A percentile compares a stretch with the other conserved stretches of the same genome.
Conservation (phyloP, 1,140 invertebrate species). For the Andrena cerasifolii region DNA sequence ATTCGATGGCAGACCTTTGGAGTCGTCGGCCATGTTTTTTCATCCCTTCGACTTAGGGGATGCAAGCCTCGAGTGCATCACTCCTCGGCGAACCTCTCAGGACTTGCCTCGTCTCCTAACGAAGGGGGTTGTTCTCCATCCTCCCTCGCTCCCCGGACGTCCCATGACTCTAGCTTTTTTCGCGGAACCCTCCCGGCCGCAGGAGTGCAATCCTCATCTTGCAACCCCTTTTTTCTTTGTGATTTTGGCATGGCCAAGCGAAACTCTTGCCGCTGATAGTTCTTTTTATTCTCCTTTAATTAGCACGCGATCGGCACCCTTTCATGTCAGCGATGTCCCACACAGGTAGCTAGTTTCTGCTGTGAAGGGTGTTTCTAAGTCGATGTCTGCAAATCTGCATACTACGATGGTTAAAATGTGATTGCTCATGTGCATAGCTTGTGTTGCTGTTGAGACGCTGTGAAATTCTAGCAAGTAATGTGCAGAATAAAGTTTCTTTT, state of each 20-base stretch:
- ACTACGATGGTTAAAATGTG: not conserved
- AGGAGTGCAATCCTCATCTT: conserved; percentile 45
- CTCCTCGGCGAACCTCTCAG: conserved; percentile 73
- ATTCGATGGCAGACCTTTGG: conserved; percentile 63
- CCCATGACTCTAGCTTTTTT: conserved; percentile 26
- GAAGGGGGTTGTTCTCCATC: conserved; percentile 60
- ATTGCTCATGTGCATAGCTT: no score
- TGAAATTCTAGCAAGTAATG: no score
- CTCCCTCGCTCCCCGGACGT: conserved; percentile 18
- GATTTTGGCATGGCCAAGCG: conserved; percentile 50
- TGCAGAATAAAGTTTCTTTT: no score
- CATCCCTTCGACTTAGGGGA: conserved; percentile 61
- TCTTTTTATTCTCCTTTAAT: conserved; percentile 48
- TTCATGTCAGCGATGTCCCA: conserved; percentile 28
- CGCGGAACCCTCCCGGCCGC: conserved; percentile 18
- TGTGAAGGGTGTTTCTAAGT: not conserved
- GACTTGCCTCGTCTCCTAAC: conserved; percentile 70
- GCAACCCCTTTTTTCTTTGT: conserved; percentile 46
- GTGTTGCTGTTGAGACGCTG: no score
- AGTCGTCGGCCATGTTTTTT: conserved; percentile 73
- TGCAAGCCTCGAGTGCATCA: conserved; percentile 74
- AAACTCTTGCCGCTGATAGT: conserved; percentile 38
- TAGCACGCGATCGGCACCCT: conserved; percentile 47
- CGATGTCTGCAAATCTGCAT: not conserved
- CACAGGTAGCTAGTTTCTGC: conserved; percentile 23